phyloP scores from a whole-genome alignment of 2,797 vertebrate species.

The Cirrhinus mrigala region DNA sequence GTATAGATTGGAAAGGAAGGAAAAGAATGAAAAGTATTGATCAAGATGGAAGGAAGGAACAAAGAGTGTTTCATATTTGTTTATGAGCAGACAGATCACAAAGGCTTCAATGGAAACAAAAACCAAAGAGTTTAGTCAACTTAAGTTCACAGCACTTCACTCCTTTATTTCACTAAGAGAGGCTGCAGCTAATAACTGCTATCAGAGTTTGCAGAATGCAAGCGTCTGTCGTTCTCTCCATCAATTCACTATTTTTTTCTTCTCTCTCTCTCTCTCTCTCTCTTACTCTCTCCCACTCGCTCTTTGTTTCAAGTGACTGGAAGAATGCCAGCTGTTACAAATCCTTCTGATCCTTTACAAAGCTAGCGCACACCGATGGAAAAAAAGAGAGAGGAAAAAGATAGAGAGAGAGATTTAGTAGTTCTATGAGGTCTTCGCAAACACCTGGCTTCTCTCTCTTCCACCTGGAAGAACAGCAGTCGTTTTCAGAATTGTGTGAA shows the following conservation, averaged over 20 bases:
- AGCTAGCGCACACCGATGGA: slow-evolving; percentile 62
- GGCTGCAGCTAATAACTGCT: slow-evolving; percentile 10
- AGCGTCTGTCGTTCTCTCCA: slow-evolving; percentile 41
- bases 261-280: slow-evolving; percentile 50
- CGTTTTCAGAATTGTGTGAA: slow-evolving; percentile 76
- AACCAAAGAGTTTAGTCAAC: slow-evolving; percentile 8
- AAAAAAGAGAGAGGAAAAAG: slow-evolving; percentile 21
- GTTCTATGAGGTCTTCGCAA: slow-evolving; percentile 57
- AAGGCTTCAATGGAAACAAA: slow-evolving; percentile 5
- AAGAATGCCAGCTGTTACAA: slow-evolving; percentile 70
- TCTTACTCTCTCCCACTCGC: slow-evolving; percentile 49
- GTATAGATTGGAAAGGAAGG: neutral
- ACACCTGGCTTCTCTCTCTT: slow-evolving; percentile 59
- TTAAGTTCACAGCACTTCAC: slow-evolving; percentile 24
- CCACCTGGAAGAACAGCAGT: slow-evolving; percentile 76
- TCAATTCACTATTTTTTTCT: slow-evolving; percentile 47
- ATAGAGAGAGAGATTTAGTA: slow-evolving; percentile 32
- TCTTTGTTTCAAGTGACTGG: slow-evolving; percentile 72
- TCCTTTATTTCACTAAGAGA: slow-evolving; percentile 22
- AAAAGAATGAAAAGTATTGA: neutral
- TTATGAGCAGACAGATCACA: neutral
- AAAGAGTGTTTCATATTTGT: neutral
- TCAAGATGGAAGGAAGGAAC: neutral
- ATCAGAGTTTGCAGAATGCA: slow-evolving; percentile 37
- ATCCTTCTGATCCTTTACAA: slow-evolving; percentile 73